Percentiles rank a stretch among this genome's conserved stretches.
Evolutionary conservation across 2,888 invertebrate genomes (phyloP).

Genomic region (Rhamphomyia laevipes): DNA sequence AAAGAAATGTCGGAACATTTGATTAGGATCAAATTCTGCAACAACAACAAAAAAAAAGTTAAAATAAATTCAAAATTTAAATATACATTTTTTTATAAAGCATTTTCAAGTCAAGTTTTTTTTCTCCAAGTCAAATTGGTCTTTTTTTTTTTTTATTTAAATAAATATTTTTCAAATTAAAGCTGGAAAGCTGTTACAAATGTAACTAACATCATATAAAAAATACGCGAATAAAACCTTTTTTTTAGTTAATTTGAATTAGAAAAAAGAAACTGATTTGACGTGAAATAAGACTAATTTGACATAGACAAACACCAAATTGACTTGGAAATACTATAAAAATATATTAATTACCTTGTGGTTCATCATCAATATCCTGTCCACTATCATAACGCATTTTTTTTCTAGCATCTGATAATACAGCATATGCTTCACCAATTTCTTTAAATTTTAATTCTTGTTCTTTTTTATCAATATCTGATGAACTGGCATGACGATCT

Average conservation of each 20-base stretch:
- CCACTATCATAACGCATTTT: slow-evolving; percentile 83
- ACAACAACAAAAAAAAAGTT: slow-evolving; percentile 22
- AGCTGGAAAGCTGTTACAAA: too few relatives aligned
- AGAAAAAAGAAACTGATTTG: too few relatives aligned
- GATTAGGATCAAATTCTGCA: slow-evolving; percentile 69
- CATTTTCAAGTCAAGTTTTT: too few relatives aligned
- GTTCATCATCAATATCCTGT: slow-evolving; percentile 69
- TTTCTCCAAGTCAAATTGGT: too few relatives aligned
- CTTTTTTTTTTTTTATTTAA: too few relatives aligned
- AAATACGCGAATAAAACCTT: too few relatives aligned
- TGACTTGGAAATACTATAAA: not conserved
- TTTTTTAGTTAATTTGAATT: too few relatives aligned
- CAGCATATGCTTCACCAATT: slow-evolving; percentile 88
- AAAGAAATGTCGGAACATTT: slow-evolving; percentile 77
- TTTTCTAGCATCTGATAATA: slow-evolving; percentile 84
- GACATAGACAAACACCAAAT: too few relatives aligned
- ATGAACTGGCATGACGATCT: slow-evolving; percentile 82
- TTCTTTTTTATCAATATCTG: slow-evolving; percentile 71
- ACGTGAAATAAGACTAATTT: too few relatives aligned
- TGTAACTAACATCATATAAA: too few relatives aligned
- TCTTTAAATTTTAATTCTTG: slow-evolving; percentile 93
- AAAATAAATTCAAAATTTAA: not conserved
- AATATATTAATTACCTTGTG: slow-evolving; percentile 23
- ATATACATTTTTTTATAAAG: too few relatives aligned
- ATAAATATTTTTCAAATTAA: too few relatives aligned